phyloP scores from a whole-genome alignment of 2,113 vertebrate species.

The Euleptes europaea region DNA sequence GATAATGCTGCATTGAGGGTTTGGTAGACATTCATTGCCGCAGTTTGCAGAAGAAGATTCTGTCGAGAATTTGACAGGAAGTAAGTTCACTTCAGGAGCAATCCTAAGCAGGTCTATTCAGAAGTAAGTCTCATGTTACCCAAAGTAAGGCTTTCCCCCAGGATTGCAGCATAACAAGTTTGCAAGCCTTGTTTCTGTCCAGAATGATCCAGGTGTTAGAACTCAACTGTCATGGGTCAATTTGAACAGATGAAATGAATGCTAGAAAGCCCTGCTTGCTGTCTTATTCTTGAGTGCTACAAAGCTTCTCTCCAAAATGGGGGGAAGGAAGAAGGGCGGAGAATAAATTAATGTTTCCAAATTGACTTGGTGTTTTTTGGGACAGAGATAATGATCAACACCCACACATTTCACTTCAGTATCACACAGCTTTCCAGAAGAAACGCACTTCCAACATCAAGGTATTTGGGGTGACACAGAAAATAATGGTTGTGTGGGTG shows the following conservation, averaged over 20 bases:
- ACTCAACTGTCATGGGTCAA: neutral
- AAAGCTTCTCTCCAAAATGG: neutral
- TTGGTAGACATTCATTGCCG: neutral
- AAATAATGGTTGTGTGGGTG: neutral
- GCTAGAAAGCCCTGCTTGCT: neutral
- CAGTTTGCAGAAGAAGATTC: neutral
- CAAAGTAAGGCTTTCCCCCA: no score
- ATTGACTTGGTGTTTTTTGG: slow-evolving; percentile 35
- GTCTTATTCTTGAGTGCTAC: neutral
- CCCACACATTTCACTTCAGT: neutral
- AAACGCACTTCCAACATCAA: neutral
- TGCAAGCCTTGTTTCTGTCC: neutral
- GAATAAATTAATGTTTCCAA: neutral
- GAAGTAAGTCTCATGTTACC: no score
- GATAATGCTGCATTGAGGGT: neutral
- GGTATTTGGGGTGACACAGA: neutral
- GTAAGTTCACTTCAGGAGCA: neutral
- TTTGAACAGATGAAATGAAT: neutral
- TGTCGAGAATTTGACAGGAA: neutral
- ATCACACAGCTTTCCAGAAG: neutral
- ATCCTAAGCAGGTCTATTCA: no score
- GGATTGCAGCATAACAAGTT: no score
- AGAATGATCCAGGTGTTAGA: no score
- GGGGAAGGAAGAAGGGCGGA: neutral
- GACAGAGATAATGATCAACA: neutral